phyloP scores from a whole-genome alignment of 2,113 vertebrate genomes.

The Pseudopodoces humilis region DNA sequence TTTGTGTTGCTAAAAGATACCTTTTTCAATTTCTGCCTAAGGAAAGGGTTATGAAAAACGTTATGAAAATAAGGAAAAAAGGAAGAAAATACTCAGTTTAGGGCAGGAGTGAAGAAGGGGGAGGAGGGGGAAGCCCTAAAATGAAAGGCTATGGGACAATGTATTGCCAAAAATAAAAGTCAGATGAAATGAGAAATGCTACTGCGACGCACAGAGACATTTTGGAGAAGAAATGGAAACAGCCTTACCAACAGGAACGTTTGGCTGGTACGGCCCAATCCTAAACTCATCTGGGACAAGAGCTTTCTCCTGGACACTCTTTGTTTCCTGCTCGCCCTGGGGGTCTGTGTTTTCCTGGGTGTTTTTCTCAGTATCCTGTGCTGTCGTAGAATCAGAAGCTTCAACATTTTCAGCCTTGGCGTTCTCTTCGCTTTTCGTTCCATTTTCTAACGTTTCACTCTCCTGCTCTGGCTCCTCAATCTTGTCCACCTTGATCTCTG shows the following conservation, averaged over 20 bases:
- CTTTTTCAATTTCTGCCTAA: conserved; percentile 22
- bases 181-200: conserved; percentile 47
- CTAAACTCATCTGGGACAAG: conserved; percentile 73
- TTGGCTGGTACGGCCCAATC: conserved; percentile 86
- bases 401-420: conserved; percentile 57
- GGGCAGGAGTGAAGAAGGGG: background rate
- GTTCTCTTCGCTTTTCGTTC: conserved; percentile 73
- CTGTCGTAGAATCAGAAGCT: conserved; percentile 28
- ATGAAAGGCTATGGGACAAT: conserved; percentile 25
- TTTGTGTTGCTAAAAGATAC: background rate
- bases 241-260: conserved; percentile 87
- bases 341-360: conserved; percentile 61
- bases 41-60: conserved; percentile 36
- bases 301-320: conserved; percentile 64
- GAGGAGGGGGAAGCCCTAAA: background rate
- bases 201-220: background rate
- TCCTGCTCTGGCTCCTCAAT: conserved; percentile 78
- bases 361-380: conserved; percentile 54
- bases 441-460: conserved; percentile 75
- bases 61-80: background rate
- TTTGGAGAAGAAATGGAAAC: background rate
- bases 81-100: background rate
- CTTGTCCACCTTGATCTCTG: conserved; percentile 78
- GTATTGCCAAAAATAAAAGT: conserved; percentile 22
- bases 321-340: conserved; percentile 64